Percentiles rank a stretch among this genome's conserved stretches.
These are phyloP conservation scores for Halictus quadricinctus DNA, from an alignment of 2,888 invertebrate genomes.

Conservation along the genomic window DNA sequence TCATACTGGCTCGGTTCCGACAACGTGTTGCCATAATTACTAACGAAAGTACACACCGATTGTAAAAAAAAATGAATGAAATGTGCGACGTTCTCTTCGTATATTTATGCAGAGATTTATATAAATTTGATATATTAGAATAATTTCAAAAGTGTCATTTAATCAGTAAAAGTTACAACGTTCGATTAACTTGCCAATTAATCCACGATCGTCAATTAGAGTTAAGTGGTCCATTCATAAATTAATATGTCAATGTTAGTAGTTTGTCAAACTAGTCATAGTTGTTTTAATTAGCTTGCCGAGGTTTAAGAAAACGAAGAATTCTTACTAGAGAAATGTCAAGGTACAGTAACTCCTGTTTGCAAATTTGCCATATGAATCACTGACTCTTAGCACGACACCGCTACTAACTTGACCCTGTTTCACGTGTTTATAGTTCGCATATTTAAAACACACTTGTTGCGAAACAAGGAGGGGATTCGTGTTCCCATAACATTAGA, in stretches of 20 bases:
- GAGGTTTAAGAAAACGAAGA: conserved; percentile 16
- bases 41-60: neutral
- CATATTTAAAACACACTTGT: conserved; percentile 12
- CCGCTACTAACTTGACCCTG: conserved; percentile 50
- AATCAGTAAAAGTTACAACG: neutral
- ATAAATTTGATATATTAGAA: neutral
- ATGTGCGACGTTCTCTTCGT: neutral
- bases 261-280: no score
- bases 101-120: neutral
- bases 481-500: neutral
- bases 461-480: neutral
- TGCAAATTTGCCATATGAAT: conserved; percentile 43
- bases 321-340: conserved; percentile 46
- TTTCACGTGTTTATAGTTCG: conserved; percentile 13
- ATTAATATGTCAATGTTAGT: no score
- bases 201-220: neutral
- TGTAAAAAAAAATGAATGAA: neutral
- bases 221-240: neutral
- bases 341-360: conserved; percentile 49
- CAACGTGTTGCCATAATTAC: neutral
- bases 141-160: neutral
- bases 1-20: neutral
- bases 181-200: neutral
- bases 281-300: conserved; percentile 26
- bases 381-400: conserved; percentile 40